Base-by-base conservation (phyloP, 2,113 vertebrate species). In the Acanthochromis polyacanthus region DNA sequence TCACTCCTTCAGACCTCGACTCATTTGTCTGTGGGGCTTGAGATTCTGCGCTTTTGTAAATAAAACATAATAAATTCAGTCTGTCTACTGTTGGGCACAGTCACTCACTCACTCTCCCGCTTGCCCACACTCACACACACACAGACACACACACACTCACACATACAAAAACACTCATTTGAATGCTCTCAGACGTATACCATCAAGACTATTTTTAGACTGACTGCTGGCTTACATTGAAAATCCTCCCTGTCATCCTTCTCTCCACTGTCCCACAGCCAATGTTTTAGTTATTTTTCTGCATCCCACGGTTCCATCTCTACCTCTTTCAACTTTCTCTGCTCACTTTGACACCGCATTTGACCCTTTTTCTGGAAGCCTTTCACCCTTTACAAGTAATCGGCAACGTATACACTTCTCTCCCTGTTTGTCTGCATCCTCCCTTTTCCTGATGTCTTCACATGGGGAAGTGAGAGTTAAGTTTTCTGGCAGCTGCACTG, bases 141-240 rank as follows among this genome's bases (percentile, higher is more conserved):
- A 56, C 66, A 22, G 50, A 63, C 69, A 51, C 48, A 51, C 17
- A 51, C 50, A 63, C 46, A 20, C 64, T 51, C 48, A 60, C 58
- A 30, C 53, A 46, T 55, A 36, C 55, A 56, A 50, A 70, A 59
- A 80, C 52, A 48, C 64, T 80, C 55, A 81, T 82, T 83, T 77
- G 55, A 84, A 80, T 74, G 46, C 70, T 81, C 57, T 67, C 61
- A 86, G 68, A 86, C 36, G 17, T 82, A 76, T 71, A 82, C 80
- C 84, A 74, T 74, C 52, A 52, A 60, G 61, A 50, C 73, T 89
- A 88, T 90, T 92, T 92, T 89, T 89, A 84, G 87, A 68, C 56
- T 52, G 53, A 80, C 72, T 53, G 53, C 65, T 62, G 67, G 72
- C 79, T 77, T 63, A 77, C 51, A 50, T 61, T 79, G 63, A 83